phyloP scores from a whole-genome alignment of 64 coral and sea anemone species.

The Pachyseris speciosa region DNA sequence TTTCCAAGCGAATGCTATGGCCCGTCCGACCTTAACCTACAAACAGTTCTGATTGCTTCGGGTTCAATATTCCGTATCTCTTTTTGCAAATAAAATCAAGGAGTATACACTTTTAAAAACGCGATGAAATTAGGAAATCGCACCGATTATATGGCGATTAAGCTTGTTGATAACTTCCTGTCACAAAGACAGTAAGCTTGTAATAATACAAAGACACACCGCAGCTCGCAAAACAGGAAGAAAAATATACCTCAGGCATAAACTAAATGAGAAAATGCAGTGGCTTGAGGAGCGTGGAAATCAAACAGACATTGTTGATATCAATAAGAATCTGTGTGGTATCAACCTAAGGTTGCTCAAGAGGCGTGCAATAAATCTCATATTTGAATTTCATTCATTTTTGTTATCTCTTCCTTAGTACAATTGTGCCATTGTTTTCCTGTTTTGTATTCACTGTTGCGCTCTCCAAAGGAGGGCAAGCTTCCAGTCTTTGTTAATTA shows the following conservation, averaged over 20 bases:
- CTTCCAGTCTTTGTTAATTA: no score
- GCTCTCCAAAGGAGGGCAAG: no score
- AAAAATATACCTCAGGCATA: conserved; percentile 1
- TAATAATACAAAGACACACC: neutral
- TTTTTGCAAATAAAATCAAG: conserved; percentile 3
- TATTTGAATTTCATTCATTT: neutral
- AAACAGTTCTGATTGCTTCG: neutral
- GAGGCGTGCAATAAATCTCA: neutral
- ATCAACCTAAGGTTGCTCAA: neutral
- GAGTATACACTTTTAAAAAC: neutral
- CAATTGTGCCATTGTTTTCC: neutral
- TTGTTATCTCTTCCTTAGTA: neutral
- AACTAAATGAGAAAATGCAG: neutral
- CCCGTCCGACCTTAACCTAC: no score
- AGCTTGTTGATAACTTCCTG: neutral
- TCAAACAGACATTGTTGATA: neutral
- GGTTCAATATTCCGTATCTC: neutral
- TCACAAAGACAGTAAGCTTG: neutral
- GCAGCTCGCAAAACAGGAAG: neutral
- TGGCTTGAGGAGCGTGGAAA: neutral
- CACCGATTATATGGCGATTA: conserved; percentile 8
- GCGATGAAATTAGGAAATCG: conserved; percentile 12
- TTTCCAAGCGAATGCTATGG: no score
- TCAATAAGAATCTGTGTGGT: neutral
- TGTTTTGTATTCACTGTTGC: no score